Base-by-base conservation (phyloP, 2,888 invertebrate species). In the Watsonalla cultraria region DNA sequence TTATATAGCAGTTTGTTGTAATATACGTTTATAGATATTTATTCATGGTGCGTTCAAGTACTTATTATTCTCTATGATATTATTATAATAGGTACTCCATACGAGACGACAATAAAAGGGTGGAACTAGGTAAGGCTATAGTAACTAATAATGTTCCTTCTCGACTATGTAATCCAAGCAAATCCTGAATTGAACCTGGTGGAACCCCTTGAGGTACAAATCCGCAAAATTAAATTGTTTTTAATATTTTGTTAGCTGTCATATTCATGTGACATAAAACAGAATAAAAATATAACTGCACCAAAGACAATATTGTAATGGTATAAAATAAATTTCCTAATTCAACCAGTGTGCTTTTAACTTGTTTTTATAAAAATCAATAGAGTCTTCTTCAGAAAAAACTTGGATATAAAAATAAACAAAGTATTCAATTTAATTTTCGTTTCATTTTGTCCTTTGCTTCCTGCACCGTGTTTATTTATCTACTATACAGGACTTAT, bases 361-460 rank as follows among this genome's bases (percentile, higher is more conserved):
- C 9, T 37, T 37, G 37, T 8, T 37, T 9, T 37, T 37, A 35
- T 35, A 1, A 24, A 24, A 24, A 24, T 24, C 24, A 24, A 24
- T 24, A 24, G 37, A 37, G 37, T 5, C 56, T 47, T 52, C 63
- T 56, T 65, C 58, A 57, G 53, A 47, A 60, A 56, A 47, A 35
- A 34, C 6, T 35, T 13, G 13, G 58, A 60, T 62, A 66, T 66
- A 66, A 34, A 64, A 68, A 68, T 70, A 69, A 70, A 68, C 57
- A 47, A 58, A 51, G 48, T 64, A 64, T 66, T 63, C 58, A 68
- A 61, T 58, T 47, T 42, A 15, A 46, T 7, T 49, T 55, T 15
- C 61, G 58, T 62, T 7, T 56, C 55, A 54, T 59, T 55, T 47
- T 6, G 34, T 5, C 13, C 33, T 9, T 46, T 34, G 14, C 14